Evolutionary conservation across 2,797 vertebrate species (phyloP).

Genomic region (Threskiornis aethiopicus): DNA sequence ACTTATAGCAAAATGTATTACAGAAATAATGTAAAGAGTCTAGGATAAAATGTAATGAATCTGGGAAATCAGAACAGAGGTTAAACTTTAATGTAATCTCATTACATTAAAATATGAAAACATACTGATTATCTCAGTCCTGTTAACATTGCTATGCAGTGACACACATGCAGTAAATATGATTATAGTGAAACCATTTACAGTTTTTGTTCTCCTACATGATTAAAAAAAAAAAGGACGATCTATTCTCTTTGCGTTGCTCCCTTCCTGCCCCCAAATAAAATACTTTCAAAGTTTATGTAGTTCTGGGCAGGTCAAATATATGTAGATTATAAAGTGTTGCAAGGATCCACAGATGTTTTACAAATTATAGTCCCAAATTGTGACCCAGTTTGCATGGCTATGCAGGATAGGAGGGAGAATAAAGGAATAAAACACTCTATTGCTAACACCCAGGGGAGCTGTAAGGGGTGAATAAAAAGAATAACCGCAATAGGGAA

Average conservation of each 20-base stretch:
- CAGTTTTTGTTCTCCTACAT: background rate
- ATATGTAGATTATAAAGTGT: background rate
- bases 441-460: conserved; percentile 28
- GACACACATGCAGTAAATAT: conserved; percentile 22
- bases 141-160: background rate
- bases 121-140: background rate
- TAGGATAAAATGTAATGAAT: background rate
- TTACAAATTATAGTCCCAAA: conserved; percentile 21
- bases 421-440: conserved; percentile 36
- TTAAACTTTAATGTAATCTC: conserved; percentile 1
- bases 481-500: conserved; percentile 5
- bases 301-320: background rate
- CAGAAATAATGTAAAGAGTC: background rate
- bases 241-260: background rate
- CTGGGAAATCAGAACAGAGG: background rate
- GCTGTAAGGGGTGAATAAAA: background rate
- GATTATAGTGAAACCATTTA: conserved; percentile 1
- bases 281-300: background rate
- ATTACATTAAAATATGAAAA: conserved; percentile 28
- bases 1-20: background rate
- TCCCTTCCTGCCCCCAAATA: background rate
- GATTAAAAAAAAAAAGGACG: background rate
- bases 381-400: conserved; percentile 43
- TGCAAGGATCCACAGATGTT: background rate
- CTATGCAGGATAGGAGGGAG: background rate